phyloP scores from a whole-genome alignment of 1,140 invertebrate genomes.

The Melanaphis sacchari region DNA sequence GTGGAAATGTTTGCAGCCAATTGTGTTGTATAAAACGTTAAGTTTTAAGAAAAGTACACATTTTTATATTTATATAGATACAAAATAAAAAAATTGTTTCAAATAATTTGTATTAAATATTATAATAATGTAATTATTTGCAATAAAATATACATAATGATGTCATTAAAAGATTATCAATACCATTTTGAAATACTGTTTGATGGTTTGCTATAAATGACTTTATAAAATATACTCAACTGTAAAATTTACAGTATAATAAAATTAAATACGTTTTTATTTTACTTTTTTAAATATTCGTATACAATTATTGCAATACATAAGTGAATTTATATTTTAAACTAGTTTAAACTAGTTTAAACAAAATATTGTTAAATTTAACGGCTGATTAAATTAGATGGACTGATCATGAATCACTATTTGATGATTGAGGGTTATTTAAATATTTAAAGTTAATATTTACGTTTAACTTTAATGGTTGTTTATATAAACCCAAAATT shows the following conservation, averaged over 20 bases:
- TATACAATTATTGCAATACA: too few relatives aligned
- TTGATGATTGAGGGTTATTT: background rate
- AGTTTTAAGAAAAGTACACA: background rate
- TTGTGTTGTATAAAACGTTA: background rate
- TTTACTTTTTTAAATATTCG: too few relatives aligned
- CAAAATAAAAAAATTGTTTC: background rate
- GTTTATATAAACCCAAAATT: background rate
- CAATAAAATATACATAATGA: background rate
- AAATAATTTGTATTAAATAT: background rate
- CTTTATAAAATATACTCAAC: background rate
- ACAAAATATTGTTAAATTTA: background rate
- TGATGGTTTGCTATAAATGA: background rate
- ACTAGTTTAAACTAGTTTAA: background rate
- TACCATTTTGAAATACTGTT: background rate
- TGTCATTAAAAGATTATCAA: background rate
- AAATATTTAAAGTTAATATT: conserved; percentile 2
- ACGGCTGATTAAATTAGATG: background rate
- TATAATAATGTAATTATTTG: background rate
- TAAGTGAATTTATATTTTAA: background rate
- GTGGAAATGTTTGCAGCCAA: background rate
- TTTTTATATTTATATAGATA: background rate
- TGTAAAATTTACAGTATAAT: background rate
- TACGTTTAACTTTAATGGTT: background rate
- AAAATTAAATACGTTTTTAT: background rate
- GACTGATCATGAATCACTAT: background rate